Base-by-base conservation (phyloP, 1,140 invertebrate genomes). In the Drosophila varians region DNA sequence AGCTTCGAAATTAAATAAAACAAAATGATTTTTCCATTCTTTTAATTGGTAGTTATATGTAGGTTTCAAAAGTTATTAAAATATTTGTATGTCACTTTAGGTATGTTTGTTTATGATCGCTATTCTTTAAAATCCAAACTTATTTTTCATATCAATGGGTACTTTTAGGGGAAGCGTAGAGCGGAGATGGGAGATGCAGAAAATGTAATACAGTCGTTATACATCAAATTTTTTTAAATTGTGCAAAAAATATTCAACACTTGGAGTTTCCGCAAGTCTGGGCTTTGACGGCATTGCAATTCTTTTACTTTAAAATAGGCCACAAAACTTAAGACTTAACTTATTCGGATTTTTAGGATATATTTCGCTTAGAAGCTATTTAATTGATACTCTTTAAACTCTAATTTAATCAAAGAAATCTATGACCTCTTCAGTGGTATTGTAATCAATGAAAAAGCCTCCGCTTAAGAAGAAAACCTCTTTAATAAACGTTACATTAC, bases 1-100 rank as follows among this genome's bases (percentile, higher is more conserved):
- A 23, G 23, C 6, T 45, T 23, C 6, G 18, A 8, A 7, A 36
- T 36, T 14, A 61, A 61, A 16, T 34, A 19, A 58, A 45, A 14
- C 18, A 58, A 43, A 25, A 11, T 21, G 11, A 12, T n/a, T 12
- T 25, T 57, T 56, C 9, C 6, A 3, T 31, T 6, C 12, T 38
- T 38, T 36, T 38, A 14, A 38, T 6, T 38, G 4, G 2, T 31
- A 31, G 28, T 31, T 31, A 43, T 62, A 60, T 16, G 26, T 43
- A 16, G 14, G 42, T 34, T 38, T 38, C 9, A 12, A 61, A 60
- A 38, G 16, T 14, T 26, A 38, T 64, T 38, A 38, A 64, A 60
- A 26, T 64, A 64, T 64, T 47, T 64, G 57, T 64, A 64, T 64
- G 60, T 56, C 60, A 64, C 60, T n/a, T 62, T 18, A 38, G 40